A percentile compares a stretch with the other conserved stretches of the same genome.
These are phyloP conservation scores for Mustela lutreola DNA, from an alignment of 2,113 vertebrate genomes.

Conservation along the genomic window DNA sequence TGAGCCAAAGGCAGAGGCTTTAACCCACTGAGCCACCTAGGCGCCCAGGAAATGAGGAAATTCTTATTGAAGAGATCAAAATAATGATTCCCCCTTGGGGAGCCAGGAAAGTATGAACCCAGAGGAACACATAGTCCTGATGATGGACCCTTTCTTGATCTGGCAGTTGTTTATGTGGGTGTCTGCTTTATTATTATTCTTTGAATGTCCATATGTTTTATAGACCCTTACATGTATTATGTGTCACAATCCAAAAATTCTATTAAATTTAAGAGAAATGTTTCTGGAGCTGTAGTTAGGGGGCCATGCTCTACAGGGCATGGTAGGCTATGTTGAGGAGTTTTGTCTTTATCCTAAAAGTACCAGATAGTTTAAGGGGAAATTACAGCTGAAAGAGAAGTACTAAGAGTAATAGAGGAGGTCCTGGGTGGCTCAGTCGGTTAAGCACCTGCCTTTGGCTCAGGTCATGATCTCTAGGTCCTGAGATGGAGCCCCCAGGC, in stretches of 20 bases:
- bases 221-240: not conserved
- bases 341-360: constrained; percentile 29
- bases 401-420: not conserved
- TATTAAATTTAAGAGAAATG: not conserved
- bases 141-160: not conserved
- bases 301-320: not conserved
- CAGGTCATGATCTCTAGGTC: too few relatives aligned
- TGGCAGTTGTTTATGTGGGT: not conserved
- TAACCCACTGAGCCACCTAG: too few relatives aligned
- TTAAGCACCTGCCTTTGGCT: too few relatives aligned
- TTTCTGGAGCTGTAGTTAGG: not conserved
- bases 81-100: not conserved
- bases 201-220: not conserved
- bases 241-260: not conserved
- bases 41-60: not conserved
- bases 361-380: not conserved
- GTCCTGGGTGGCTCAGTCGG: too few relatives aligned
- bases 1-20: too few relatives aligned
- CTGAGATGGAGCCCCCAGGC: too few relatives aligned
- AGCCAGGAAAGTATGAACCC: too few relatives aligned
- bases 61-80: not conserved
- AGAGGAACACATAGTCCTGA: not conserved
- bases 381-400: not conserved
- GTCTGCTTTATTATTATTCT: not conserved
- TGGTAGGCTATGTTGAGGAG: not conserved